phyloP scores from a whole-genome alignment of 2,113 vertebrate species.

The Daphoenositta chrysoptera region DNA sequence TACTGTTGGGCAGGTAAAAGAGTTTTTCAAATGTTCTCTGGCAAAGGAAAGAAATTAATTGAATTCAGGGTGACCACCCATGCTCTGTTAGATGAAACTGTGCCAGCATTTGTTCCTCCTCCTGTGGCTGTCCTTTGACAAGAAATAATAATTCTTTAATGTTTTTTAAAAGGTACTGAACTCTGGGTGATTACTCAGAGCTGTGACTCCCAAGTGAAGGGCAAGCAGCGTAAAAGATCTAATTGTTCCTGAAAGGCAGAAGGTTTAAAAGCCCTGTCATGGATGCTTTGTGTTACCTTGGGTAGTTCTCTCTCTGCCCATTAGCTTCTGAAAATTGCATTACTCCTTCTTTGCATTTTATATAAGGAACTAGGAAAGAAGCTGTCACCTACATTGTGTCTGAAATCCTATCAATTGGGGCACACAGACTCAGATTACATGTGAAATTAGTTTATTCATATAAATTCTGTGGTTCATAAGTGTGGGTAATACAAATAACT shows the following conservation, averaged over 20 bases:
- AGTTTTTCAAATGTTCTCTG: not conserved
- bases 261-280: not conserved
- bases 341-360: not conserved
- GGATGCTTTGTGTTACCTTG: not conserved
- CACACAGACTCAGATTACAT: not conserved
- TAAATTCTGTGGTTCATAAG: not conserved
- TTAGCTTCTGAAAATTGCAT: not conserved
- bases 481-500: not conserved
- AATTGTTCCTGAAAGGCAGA: not conserved
- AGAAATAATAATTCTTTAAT: not conserved
- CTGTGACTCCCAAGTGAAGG: not conserved
- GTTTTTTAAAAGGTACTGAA: not conserved
- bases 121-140: not conserved
- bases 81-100: not conserved
- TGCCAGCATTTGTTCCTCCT: not conserved
- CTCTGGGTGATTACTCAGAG: not conserved
- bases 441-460: not conserved
- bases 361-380: not conserved
- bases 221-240: not conserved
- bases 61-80: not conserved
- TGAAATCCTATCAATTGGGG: not conserved
- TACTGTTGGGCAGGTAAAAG: not conserved
- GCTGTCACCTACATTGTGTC: not conserved
- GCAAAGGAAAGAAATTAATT: not conserved
- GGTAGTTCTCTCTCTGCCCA: not conserved